Conservation (phyloP, 2,888 invertebrate genomes). For the Empis livida region DNA sequence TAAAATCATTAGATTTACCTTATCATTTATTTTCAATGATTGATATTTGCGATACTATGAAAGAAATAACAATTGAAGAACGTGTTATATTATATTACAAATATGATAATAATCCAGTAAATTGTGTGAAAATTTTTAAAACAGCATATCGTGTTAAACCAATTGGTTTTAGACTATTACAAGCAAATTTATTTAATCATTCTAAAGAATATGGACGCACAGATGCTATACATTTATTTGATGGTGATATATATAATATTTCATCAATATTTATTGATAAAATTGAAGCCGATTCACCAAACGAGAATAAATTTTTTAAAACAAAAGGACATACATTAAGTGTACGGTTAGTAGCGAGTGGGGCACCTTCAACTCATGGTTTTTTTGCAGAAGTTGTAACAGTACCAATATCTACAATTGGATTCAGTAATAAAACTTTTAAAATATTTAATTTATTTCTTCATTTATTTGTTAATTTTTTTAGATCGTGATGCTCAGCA, state of each 20-base stretch:
- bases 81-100: slow-evolving; percentile 88
- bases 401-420: slow-evolving; percentile 81
- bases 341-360: slow-evolving; percentile 84
- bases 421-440: slow-evolving; percentile 52
- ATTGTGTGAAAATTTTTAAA: slow-evolving; percentile 94
- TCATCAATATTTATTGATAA: slow-evolving; percentile 59
- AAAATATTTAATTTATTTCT: background rate
- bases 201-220: slow-evolving; percentile 66
- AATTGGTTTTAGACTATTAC: slow-evolving; percentile 78
- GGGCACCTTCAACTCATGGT: slow-evolving; percentile 86
- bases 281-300: slow-evolving; percentile 54
- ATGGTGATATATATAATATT: slow-evolving; percentile 85
- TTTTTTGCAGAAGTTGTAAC: slow-evolving; percentile 96
- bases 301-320: slow-evolving; percentile 62
- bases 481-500: slow-evolving; percentile 83
- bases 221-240: slow-evolving; percentile 76
- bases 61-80: slow-evolving; percentile 81
- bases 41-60: slow-evolving; percentile 91
- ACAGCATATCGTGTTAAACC: slow-evolving; percentile 74
- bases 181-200: slow-evolving; percentile 85
- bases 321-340: slow-evolving; percentile 71
- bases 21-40: slow-evolving; percentile 88
- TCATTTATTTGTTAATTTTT: slow-evolving; percentile 17
- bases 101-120: slow-evolving; percentile 90
- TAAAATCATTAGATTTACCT: slow-evolving; percentile 69